phyloP scores from a whole-genome alignment of 2,113 vertebrate genomes.

The Hemicordylus capensis region DNA sequence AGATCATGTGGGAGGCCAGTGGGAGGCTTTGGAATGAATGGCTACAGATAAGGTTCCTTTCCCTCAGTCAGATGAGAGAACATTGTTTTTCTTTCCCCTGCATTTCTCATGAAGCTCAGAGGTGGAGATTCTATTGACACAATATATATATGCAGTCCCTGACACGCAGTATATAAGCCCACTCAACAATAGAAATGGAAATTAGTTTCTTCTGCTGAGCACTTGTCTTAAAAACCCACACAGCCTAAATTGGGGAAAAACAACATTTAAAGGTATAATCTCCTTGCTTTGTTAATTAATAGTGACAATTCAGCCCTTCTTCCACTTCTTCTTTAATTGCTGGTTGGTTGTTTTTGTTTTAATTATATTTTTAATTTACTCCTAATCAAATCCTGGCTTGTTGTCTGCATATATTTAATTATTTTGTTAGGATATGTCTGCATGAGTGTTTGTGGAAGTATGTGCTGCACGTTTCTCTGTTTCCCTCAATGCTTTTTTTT shows the following conservation, averaged over 20 bases:
- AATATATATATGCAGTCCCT: neutral
- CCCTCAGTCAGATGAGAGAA: neutral
- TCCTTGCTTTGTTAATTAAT: conserved; percentile 51
- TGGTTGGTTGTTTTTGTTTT: conserved; percentile 67
- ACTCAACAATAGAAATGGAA: conserved; percentile 24
- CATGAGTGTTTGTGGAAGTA: neutral
- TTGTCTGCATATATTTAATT: conserved; percentile 42
- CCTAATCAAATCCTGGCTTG: conserved; percentile 63
- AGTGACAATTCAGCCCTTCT: conserved; percentile 55
- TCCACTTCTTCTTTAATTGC: conserved; percentile 48
- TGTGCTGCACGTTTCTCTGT: neutral
- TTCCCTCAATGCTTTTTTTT: conserved; percentile 41
- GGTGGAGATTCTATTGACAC: neutral
- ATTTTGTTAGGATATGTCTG: conserved; percentile 31
- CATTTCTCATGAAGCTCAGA: neutral
- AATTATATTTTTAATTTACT: conserved; percentile 72
- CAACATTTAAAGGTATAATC: conserved; percentile 35
- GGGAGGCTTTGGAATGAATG: neutral
- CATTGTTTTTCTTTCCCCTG: neutral
- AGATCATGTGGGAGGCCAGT: neutral
- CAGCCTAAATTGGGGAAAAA: conserved; percentile 17
- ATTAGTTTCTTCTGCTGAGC: conserved; percentile 13
- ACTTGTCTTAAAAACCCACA: neutral
- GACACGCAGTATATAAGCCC: neutral
- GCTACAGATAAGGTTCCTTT: neutral